Conservation (phyloP, 2,113 vertebrate species). For the Tyrannus savana region DNA sequence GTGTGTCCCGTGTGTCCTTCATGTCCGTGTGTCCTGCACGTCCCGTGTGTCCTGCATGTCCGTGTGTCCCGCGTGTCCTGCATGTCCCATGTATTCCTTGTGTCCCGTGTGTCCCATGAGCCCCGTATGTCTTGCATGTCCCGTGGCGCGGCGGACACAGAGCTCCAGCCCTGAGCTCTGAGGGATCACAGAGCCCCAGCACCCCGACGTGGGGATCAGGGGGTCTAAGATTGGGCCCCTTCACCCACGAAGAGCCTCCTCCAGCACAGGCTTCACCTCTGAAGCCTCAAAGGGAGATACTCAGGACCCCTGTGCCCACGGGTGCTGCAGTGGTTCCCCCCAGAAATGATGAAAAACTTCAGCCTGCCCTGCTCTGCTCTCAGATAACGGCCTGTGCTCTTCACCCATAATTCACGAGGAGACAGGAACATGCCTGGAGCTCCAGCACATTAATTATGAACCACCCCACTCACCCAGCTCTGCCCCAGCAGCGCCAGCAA, state of each 20-base stretch:
- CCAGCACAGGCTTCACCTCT: rapidly evolving
- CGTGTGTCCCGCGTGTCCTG: no score
- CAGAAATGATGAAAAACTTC: background rate
- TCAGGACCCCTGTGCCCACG: background rate
- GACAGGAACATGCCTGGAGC: background rate
- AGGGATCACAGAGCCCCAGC: background rate
- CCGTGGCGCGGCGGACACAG: rapidly evolving
- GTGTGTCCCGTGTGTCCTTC: no score
- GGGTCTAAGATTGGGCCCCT: rapidly evolving
- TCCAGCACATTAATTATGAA: background rate
- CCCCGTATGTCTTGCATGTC: background rate
- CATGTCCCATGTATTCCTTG: rapidly evolving
- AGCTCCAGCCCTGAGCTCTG: background rate
- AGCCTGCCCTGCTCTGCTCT: rapidly evolving
- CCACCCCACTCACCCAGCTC: background rate
- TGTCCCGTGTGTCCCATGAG: background rate
- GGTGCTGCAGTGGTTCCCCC: rapidly evolving
- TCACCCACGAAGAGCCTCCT: no score
- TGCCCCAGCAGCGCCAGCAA: background rate
- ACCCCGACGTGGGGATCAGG: rapidly evolving
- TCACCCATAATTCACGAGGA: background rate
- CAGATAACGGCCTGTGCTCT: background rate
- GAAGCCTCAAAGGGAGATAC: background rate
- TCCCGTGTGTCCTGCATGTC: background rate
- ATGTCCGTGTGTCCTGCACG: background rate